Base-by-base conservation (phyloP, 1,140 invertebrate genomes). In the Microplitis demolitor region DNA sequence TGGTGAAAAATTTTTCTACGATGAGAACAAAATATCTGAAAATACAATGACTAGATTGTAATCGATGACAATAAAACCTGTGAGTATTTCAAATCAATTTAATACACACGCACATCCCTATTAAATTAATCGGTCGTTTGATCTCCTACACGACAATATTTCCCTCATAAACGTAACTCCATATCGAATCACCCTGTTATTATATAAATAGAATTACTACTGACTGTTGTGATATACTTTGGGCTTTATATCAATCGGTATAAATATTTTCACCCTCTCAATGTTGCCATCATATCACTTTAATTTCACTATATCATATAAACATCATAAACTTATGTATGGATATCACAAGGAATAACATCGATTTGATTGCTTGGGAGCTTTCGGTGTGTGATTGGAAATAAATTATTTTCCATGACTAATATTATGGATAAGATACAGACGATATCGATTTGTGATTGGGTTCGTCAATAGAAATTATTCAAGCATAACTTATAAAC, bases 131-230 rank as follows among this genome's bases (percentile, higher is more conserved):
- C 79, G 74, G 14, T 24, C 61, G 51, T 79, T 79, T 74, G 74
- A 82, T 82, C 76, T 81, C 51, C 71, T 64, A 24, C 64, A n/a
- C 76, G 61, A 69, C 73, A 80, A 80, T 76, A 79, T 81, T 74
- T 71, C 77, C 78, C 71, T 72, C 71, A 60, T 72, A 72, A 72
- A 66, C 51, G 60, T 14, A 35, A 50, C 50, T 60, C 66, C 66
- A 66, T 73, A 63, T 61, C 72, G 56, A 73, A 73, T 73, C 66
- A 73, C 66, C 66, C 72, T 68, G 62, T 45, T 64, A 56, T 60
- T 37, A 64, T 35, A 37, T 33, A 39, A 64, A 64, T 64, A 14
- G 62, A 39, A 14, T 64, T 34, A 45, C 39, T 45, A 45, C 6
- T 45, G 39, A 45, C 39, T 45, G 11, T 45, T 9, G 39, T 45